Base-by-base conservation (phyloP, 2,888 invertebrate genomes). In the Chelonus formosanus region DNA sequence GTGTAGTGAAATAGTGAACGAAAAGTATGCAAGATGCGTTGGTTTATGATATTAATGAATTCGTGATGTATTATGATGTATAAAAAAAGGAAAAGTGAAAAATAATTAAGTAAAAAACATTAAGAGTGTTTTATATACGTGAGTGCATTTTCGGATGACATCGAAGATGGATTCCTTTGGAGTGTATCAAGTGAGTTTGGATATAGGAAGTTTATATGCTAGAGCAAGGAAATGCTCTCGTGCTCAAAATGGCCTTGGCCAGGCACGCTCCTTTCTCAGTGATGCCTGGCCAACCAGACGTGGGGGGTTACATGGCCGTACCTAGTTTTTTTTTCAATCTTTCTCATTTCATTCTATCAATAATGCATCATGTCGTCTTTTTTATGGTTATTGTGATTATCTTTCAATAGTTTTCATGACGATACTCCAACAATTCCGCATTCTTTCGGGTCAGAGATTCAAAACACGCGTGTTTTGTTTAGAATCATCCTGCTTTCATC, bases 171-270 rank as follows among this genome's bases (percentile, higher is more conserved):
- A 83, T 79, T 79, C 82, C 76, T 83, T 78, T 76, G 81, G 82
- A 77, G 81, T 83, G 78, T 83, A 82, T 70, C 83, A 83, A 83
- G 83, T 84, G 82, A 84, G 83, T 83, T 67, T 8, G 35, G 10
- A 36, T 20, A 66, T 48, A 67, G 45, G 31, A 43, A 57, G 45
- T 20, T 6, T 10, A 40, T 31, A 36, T 20, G 20, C 20, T 10
- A 34, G 55, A 65, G 65, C 71, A 69, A 67, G 71, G 70, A 69
- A 71, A 73, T 73, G 68, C 71, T 72, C 70, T 62, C 7, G 32
- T 31, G 32, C 76, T 77, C 75, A 77, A 78, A 78, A 76, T 80
- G 78, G 78, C 79, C 78, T 78, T 79, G 78, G 73, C 65, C 65
- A 69, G 66, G 67, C 70, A 67, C 70, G 71, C 70, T 71, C 72